Evolutionary conservation across 2,888 invertebrate species (phyloP).

Genomic region (Parnassius glacialis): DNA sequence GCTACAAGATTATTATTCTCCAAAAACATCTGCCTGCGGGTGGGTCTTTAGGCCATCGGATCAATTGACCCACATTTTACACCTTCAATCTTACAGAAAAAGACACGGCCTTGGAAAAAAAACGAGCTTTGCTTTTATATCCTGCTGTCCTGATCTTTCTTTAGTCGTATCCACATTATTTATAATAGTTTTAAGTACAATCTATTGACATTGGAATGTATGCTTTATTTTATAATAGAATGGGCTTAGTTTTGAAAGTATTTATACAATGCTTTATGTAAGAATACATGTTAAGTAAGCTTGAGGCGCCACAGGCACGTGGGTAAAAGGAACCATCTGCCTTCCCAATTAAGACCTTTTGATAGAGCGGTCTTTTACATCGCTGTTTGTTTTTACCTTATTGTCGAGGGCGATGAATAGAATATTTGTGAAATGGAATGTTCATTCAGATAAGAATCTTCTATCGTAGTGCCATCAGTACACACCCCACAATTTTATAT

Average conservation of each 20-base stretch:
- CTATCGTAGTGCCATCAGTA: conserved; percentile 11
- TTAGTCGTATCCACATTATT: conserved; percentile 14
- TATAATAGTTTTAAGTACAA: conserved; percentile 2
- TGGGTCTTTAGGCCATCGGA: conserved; percentile 19
- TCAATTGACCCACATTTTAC: conserved; percentile 29
- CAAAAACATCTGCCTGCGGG: conserved; percentile 29
- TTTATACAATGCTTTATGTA: conserved; percentile 5
- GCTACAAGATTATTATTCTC: conserved; percentile 21
- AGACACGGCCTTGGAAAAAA: conserved; percentile 23
- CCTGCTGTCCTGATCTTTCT: conserved; percentile 20
- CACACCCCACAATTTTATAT: background rate
- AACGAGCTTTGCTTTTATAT: conserved; percentile 22
- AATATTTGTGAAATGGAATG: conserved; percentile 37
- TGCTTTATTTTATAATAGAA: background rate
- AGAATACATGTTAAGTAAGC: conserved; percentile 19
- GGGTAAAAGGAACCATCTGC: conserved; percentile 55
- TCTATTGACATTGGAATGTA: conserved; percentile 3
- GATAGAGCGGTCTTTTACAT: conserved; percentile 29
- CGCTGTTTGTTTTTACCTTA: conserved; percentile 40
- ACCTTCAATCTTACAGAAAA: conserved; percentile 24
- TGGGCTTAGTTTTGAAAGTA: conserved; percentile 16
- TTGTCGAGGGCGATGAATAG: conserved; percentile 37
- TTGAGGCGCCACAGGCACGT: conserved; percentile 53
- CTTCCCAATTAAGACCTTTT: conserved; percentile 51
- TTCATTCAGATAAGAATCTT: conserved; percentile 39